Percentiles rank a stretch among this genome's conserved stretches.
phyloP scores from a whole-genome alignment of 1,140 invertebrate species.

The Ceratina japonica region DNA sequence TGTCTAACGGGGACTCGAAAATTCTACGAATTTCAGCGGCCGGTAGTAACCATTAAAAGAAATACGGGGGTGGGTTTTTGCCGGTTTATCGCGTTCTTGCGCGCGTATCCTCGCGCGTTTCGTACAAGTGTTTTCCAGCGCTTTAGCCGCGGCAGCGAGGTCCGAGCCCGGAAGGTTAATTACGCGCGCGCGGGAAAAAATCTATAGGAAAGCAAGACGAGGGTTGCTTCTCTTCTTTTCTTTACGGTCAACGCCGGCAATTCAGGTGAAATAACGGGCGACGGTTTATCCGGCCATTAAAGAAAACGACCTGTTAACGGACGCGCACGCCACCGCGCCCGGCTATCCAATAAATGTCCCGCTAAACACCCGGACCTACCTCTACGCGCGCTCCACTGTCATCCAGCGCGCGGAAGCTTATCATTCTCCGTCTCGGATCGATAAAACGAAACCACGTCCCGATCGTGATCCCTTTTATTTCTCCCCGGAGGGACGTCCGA shows the following conservation, averaged over 20 bases:
- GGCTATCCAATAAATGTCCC: constrained; percentile 65
- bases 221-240: constrained; percentile 12
- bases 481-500: neutral
- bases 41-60: constrained; percentile 24
- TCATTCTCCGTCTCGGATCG: constrained; percentile 39
- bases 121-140: constrained; percentile 26
- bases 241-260: constrained; percentile 27
- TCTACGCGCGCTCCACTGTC: constrained; percentile 42
- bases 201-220: constrained; percentile 1
- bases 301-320: constrained; percentile 68
- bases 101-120: neutral
- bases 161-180: constrained; percentile 16
- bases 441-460: constrained; percentile 42
- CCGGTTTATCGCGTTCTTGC: neutral
- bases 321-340: constrained; percentile 40
- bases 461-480: constrained; percentile 28
- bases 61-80: neutral
- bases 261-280: constrained; percentile 53
- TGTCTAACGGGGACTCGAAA: neutral
- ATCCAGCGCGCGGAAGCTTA: constrained; percentile 29
- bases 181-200: constrained; percentile 31
- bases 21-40: constrained; percentile 1
- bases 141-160: neutral
- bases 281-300: constrained; percentile 67
- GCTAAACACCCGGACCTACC: constrained; percentile 46